A percentile compares a stretch with the other conserved stretches of the same genome.
Conservation (phyloP, 1,140 invertebrate species). For the Diorhabda carinulata region DNA sequence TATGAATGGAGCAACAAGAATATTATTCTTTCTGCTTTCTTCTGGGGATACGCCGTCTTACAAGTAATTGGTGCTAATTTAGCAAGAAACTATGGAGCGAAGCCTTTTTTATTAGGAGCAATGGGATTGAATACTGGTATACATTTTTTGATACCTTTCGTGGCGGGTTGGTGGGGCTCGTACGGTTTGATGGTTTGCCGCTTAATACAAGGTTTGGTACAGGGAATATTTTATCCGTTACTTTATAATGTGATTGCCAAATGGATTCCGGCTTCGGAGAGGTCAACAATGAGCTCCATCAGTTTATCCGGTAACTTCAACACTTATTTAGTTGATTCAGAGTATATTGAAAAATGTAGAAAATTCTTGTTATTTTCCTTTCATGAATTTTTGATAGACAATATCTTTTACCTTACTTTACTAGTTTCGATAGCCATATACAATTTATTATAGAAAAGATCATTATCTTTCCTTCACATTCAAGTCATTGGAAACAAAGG, state of each 20-base stretch:
- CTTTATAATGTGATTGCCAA: constrained; percentile 74
- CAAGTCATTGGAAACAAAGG: too few relatives aligned
- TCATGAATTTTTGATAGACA: too few relatives aligned
- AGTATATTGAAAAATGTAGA: background rate
- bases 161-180: constrained; percentile 52
- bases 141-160: constrained; percentile 49
- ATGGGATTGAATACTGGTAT: constrained; percentile 53
- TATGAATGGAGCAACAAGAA: constrained; percentile 52
- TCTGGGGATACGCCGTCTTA: constrained; percentile 57
- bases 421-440: too few relatives aligned
- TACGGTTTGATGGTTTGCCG: constrained; percentile 59
- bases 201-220: constrained; percentile 69
- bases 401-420: too few relatives aligned
- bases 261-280: constrained; percentile 64
- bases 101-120: constrained; percentile 57
- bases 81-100: constrained; percentile 59
- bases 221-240: constrained; percentile 76
- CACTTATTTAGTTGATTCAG: background rate
- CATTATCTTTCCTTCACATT: too few relatives aligned
- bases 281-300: constrained; percentile 55
- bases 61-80: constrained; percentile 65
- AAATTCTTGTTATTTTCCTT: too few relatives aligned
- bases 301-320: constrained; percentile 47
- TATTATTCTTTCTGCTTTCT: constrained; percentile 63
- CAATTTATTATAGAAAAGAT: too few relatives aligned